A percentile compares a stretch with the other conserved stretches of the same genome.
Conservation (phyloP, 2,888 invertebrate genomes). For the Mimas tiliae region DNA sequence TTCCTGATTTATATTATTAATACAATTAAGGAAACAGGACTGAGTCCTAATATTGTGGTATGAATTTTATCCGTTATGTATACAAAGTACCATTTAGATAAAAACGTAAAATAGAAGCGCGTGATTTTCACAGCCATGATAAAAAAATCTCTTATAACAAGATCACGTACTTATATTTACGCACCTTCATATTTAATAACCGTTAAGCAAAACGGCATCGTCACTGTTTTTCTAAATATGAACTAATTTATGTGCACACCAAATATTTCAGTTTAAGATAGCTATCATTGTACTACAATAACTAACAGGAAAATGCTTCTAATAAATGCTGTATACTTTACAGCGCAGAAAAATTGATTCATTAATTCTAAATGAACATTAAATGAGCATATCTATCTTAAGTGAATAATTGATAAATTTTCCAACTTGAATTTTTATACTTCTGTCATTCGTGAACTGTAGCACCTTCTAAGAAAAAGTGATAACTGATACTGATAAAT, state of each 20-base stretch:
- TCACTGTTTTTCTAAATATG: background rate
- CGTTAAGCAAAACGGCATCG: background rate
- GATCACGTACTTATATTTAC: conserved; percentile 4
- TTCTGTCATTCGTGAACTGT: background rate
- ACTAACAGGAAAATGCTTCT: background rate
- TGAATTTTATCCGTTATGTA: background rate
- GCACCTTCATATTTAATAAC: background rate
- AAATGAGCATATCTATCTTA: background rate
- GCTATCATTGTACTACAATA: background rate
- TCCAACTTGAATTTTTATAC: too few relatives aligned
- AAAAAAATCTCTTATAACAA: background rate
- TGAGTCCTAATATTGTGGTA: background rate
- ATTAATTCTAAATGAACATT: background rate
- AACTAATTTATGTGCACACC: background rate
- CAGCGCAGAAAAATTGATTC: background rate
- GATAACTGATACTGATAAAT: conserved; percentile 1
- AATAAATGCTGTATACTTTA: background rate
- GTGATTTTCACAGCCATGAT: background rate
- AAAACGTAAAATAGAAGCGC: background rate
- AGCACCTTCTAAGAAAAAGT: background rate
- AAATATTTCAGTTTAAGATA: background rate
- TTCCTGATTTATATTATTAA: background rate
- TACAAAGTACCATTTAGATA: background rate
- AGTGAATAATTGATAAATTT: too few relatives aligned
- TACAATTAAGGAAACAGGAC: background rate